Percentiles rank a stretch among this genome's conserved stretches.
Evolutionary conservation across 2,113 vertebrate species (phyloP).

Genomic region (Myotis lucifugus): DNA sequence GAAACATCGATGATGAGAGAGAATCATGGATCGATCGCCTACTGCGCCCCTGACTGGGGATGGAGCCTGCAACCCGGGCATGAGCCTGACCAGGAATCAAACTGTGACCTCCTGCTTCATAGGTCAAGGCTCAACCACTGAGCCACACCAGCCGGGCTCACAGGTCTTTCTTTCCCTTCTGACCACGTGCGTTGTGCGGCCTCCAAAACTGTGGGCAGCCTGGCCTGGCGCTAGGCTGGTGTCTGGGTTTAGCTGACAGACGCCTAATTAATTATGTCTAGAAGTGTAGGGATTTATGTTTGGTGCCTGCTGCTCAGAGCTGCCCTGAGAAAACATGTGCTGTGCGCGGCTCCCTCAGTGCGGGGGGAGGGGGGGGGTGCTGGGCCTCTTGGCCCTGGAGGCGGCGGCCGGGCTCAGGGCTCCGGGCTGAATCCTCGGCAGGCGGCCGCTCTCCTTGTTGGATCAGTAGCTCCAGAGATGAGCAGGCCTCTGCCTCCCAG

Average conservation of each 20-base stretch:
- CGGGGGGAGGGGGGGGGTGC: background rate
- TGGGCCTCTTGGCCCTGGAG: background rate
- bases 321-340: constrained; percentile 38
- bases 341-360: background rate
- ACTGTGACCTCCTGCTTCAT: too few species aligned
- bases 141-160: too few species aligned
- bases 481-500: constrained; percentile 75
- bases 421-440: constrained; percentile 7
- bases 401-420: background rate
- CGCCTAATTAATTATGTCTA: background rate
- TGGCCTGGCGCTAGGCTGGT: background rate
- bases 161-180: background rate
- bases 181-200: background rate
- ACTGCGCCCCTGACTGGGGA: too few species aligned
- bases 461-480: constrained; percentile 57
- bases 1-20: too few species aligned
- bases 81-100: too few species aligned
- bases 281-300: background rate
- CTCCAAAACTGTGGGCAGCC: background rate
- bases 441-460: constrained; percentile 57
- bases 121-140: too few species aligned
- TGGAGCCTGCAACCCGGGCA: too few species aligned
- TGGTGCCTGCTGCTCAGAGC: background rate
- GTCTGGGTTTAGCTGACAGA: background rate
- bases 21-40: too few species aligned